Conservation (phyloP, 2,113 vertebrate species). For the Chaetorhynchus papuensis region DNA sequence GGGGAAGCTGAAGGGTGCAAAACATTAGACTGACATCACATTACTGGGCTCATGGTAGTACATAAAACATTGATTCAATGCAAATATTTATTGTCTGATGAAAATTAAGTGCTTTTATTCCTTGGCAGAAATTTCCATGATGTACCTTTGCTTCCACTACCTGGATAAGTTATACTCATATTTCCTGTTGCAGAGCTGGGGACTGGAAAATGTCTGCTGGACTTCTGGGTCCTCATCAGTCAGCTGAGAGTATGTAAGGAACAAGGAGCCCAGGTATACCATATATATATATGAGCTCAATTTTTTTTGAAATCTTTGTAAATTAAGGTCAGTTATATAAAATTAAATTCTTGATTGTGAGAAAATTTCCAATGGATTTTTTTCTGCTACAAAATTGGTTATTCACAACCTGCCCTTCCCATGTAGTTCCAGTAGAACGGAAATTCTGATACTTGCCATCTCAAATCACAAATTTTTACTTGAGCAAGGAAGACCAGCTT, state of each 20-base stretch:
- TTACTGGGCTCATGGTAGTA: neutral
- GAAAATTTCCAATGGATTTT: neutral
- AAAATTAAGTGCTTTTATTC: neutral
- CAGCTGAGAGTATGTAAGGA: neutral
- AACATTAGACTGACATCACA: neutral
- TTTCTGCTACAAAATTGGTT: neutral
- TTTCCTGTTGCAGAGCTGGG: neutral
- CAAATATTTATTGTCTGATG: neutral
- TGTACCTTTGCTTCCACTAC: neutral
- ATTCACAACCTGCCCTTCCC: rapidly evolving
- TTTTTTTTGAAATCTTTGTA: neutral
- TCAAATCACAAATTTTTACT: neutral
- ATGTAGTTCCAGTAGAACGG: neutral
- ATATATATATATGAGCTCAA: too few species aligned
- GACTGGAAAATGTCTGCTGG: neutral
- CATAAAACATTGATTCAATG: neutral
- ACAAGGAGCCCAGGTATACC: neutral
- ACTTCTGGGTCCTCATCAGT: neutral
- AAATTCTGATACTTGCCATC: neutral
- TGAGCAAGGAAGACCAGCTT: neutral
- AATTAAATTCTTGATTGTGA: neutral
- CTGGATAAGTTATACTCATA: neutral
- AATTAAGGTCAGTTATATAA: neutral
- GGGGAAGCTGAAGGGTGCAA: neutral
- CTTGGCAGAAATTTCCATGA: neutral